A percentile compares a stretch with the other conserved stretches of the same genome.
Evolutionary conservation across 2,113 vertebrate species (phyloP).

Genomic region (Sitta europaea): DNA sequence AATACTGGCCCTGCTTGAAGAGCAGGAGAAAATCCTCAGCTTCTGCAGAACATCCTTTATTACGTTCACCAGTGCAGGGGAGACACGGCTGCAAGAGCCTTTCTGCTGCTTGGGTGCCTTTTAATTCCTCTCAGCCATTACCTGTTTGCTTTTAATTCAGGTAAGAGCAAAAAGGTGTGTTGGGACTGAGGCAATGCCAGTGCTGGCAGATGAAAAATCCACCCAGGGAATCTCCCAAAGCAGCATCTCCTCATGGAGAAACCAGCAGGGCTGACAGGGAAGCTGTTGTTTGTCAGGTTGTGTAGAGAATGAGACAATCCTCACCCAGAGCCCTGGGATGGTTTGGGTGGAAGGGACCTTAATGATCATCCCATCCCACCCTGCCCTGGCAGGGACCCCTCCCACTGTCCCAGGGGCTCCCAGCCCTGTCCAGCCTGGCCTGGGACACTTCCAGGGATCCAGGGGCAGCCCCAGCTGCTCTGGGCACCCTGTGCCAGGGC

Average conservation of each 20-base stretch:
- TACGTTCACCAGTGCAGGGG: neutral
- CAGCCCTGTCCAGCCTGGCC: neutral
- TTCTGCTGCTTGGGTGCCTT: neutral
- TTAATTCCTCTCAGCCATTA: neutral
- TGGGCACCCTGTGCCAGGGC: neutral
- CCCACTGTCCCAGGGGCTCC: rapidly evolving
- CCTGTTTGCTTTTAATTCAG: neutral
- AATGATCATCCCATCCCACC: neutral
- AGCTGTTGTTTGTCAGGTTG: neutral
- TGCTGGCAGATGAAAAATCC: neutral
- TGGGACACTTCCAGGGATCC: neutral
- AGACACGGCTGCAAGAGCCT: neutral
- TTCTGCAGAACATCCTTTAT: neutral
- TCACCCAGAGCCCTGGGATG: neutral
- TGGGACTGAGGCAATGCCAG: neutral
- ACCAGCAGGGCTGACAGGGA: neutral
- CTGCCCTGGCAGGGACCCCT: neutral
- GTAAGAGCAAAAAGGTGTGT: neutral
- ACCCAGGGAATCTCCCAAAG: neutral
- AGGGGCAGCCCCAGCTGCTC: neutral
- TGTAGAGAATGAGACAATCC: neutral
- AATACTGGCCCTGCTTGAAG: neutral
- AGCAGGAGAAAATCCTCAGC: neutral
- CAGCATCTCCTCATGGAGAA: neutral
- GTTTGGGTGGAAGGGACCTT: neutral